Evolutionary conservation across 2,888 invertebrate species (phyloP).

Genomic region (Creontiades dilutus): DNA sequence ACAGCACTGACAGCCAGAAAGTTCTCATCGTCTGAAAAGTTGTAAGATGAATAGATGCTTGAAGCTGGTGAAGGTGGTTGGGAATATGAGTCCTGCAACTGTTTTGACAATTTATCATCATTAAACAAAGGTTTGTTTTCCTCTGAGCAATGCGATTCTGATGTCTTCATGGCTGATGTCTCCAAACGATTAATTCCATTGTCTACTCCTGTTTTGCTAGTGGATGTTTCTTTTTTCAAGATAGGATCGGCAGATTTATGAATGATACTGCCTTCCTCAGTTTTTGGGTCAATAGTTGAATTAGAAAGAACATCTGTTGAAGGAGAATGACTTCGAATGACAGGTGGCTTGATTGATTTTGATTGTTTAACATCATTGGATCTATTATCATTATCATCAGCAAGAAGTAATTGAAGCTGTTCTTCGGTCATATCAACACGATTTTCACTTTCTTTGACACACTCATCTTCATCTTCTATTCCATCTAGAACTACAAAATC

Average conservation of each 20-base stretch:
- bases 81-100: background rate
- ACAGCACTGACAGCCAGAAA: background rate
- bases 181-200: background rate
- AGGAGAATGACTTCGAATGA: background rate
- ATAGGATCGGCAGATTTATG: background rate
- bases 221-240: too few species aligned
- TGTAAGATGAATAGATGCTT: background rate
- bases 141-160: background rate
- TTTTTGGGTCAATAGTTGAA: background rate
- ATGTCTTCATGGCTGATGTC: too few species aligned
- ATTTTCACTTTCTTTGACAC: background rate
- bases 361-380: background rate
- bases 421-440: constrained; percentile 2
- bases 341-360: background rate
- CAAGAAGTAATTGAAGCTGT: background rate
- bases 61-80: background rate
- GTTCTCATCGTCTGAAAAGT: constrained; percentile 7
- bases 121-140: background rate
- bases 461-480: background rate
- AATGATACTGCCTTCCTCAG: too few species aligned
- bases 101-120: background rate
- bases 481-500: constrained; percentile 31
- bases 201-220: background rate
- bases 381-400: background rate
- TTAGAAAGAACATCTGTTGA: background rate